These are phyloP conservation scores for Clepsis dumicolana DNA, from an alignment of 2,888 invertebrate species.

Conservation along the genomic window DNA sequence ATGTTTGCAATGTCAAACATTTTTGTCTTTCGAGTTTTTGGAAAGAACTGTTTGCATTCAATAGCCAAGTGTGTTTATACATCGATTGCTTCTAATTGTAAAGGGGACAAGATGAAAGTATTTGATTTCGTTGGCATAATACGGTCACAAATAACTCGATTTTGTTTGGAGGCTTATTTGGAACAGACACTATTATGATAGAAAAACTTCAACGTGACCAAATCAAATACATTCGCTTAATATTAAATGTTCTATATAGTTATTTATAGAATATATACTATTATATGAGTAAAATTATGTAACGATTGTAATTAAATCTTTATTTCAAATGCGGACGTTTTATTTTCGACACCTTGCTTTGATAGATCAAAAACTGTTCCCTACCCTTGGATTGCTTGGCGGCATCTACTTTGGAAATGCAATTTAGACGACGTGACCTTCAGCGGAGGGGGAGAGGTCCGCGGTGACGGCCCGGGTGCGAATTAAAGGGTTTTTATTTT, in stretches of 20 bases:
- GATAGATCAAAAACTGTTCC: background rate
- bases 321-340: constrained; percentile 77
- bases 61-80: constrained; percentile 4
- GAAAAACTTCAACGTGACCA: constrained; percentile 75
- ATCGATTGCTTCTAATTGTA: constrained; percentile 27
- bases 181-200: constrained; percentile 42
- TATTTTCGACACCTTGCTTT: constrained; percentile 54
- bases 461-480: no score
- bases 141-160: constrained; percentile 46
- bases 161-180: constrained; percentile 56
- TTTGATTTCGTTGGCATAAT: constrained; percentile 28
- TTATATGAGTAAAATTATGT: constrained; percentile 84
- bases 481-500: no score
- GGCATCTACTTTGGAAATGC: background rate
- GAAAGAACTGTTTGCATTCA: constrained; percentile 1
- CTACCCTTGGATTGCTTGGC: background rate
- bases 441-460: no score
- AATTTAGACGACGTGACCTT: no score
- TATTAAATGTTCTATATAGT: constrained; percentile 85
- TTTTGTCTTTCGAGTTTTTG: background rate
- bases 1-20: background rate
- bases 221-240: constrained; percentile 85
- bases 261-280: constrained; percentile 85
- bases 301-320: constrained; percentile 86
- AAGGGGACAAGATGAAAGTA: constrained; percentile 27